These are phyloP conservation scores for Meta bourneti DNA, from an alignment of 2,888 invertebrate genomes.

Conservation along the genomic window DNA sequence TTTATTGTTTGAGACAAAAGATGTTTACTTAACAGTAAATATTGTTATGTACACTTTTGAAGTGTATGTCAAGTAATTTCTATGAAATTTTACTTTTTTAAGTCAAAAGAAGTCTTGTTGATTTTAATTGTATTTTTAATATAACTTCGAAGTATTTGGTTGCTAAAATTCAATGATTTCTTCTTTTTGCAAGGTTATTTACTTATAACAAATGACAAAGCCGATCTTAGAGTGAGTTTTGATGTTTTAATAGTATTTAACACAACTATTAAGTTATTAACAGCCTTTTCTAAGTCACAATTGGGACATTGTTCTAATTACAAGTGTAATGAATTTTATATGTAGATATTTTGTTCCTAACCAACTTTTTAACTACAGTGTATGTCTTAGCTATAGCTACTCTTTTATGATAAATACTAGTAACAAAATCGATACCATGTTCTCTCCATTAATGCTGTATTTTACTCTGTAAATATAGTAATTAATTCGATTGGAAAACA, in stretches of 20 bases:
- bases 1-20: background rate
- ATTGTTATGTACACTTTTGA: conserved; percentile 55
- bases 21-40: conserved; percentile 45
- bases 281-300: background rate
- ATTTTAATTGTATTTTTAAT: background rate
- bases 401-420: background rate
- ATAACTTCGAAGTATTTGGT: background rate
- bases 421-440: too few species aligned
- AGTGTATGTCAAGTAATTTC: conserved; percentile 68
- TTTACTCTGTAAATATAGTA: too few species aligned
- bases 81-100: conserved; percentile 55
- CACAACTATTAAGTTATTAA: conserved; percentile 1
- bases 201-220: background rate
- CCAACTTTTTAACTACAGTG: background rate
- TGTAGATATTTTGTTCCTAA: background rate
- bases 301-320: background rate
- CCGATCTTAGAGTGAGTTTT: background rate
- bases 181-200: conserved; percentile 5
- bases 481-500: too few species aligned
- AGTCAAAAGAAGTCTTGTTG: conserved; percentile 5
- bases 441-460: too few species aligned
- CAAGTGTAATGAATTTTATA: background rate
- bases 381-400: background rate
- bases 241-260: background rate
- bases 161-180: background rate